Base-by-base conservation (phyloP, 2,113 vertebrate genomes). In the Sorex fumeus region DNA sequence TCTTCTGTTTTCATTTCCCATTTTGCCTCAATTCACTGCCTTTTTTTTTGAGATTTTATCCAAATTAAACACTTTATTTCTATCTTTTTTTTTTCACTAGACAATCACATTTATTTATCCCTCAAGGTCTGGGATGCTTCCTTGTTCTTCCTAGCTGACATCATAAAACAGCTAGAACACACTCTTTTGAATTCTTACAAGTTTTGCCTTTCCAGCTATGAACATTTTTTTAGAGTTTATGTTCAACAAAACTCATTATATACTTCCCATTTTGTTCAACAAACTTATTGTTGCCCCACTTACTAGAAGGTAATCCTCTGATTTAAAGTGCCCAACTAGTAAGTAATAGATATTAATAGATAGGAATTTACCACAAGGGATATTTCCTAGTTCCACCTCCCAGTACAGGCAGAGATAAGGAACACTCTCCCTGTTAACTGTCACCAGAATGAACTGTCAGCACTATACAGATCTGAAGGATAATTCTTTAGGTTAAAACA, bases 301-400 rank as follows among this genome's bases (percentile, higher is more conserved):
- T 10, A 34, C 21, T 5, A 16, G 9, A 9, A 21, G 4, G 2
- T n/a, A 50, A 10, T 2, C 12, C n/a, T 19, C 23, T 2, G 27
- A 0, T 2, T 1, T 11, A 10, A 0, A 2, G 21, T 2, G 16
- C 23, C 53, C 67, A 0, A 1, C 13, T 8, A 43, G 19, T 53
- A 53, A 50, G 19, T 19, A 16, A 72, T 30, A 27, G n/a, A n/a
- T 1, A 50, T 15, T 19, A 16, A 72, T 30, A 27, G n/a, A n/a
- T 1, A 16, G 5, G 23, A 40, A 0, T 67, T 27, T n/a, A 47
- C 27, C 25, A 66, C 6, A 66, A 28, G 25, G 62, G 28, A n/a
- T 30, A 67, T 67, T 30, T 10, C 11, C 10, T 27, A 4, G 28
- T 23, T 19, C 8, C 3, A 0, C 3, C 32, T 30, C 32, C 10